phyloP scores from a whole-genome alignment of 2,888 invertebrate genomes.

The Incurvaria masculella region DNA sequence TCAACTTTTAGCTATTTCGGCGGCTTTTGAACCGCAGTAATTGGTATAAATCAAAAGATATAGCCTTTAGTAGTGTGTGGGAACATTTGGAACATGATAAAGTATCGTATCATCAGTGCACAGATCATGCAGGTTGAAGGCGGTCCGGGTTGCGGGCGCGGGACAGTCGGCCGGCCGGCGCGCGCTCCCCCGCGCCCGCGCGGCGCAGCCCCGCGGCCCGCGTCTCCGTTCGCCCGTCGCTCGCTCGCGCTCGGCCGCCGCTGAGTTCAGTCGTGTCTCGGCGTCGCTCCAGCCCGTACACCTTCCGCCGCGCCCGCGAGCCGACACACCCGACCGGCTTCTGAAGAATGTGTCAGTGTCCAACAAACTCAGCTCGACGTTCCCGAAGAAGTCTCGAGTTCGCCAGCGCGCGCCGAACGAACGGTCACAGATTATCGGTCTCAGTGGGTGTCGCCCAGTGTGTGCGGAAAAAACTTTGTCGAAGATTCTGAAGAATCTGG shows the following conservation, averaged over 20 bases:
- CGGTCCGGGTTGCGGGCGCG: neutral
- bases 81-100: too few relatives aligned
- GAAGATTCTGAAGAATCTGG: slow-evolving; percentile 57
- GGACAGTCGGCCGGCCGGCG: neutral
- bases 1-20: too few relatives aligned
- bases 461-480: slow-evolving; percentile 58
- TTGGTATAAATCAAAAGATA: too few relatives aligned
- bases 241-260: slow-evolving; percentile 10
- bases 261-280: slow-evolving; percentile 11
- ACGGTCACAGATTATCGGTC: slow-evolving; percentile 55
- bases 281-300: neutral
- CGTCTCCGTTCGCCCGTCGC: neutral
- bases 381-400: slow-evolving; percentile 52
- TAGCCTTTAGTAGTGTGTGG: too few relatives aligned
- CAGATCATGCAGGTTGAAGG: neutral
- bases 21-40: too few relatives aligned
- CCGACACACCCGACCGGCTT: slow-evolving; percentile 52
- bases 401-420: slow-evolving; percentile 53
- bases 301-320: slow-evolving; percentile 38
- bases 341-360: slow-evolving; percentile 58
- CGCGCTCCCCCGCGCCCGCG: slow-evolving; percentile 22
- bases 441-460: slow-evolving; percentile 58
- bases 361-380: slow-evolving; percentile 55
- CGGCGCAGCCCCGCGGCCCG: slow-evolving; percentile 16
- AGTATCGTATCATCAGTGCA: too few relatives aligned